These are phyloP conservation scores for Protobothrops flavoviridis DNA, from an alignment of 2,113 vertebrate genomes.

Conservation along the genomic window DNA sequence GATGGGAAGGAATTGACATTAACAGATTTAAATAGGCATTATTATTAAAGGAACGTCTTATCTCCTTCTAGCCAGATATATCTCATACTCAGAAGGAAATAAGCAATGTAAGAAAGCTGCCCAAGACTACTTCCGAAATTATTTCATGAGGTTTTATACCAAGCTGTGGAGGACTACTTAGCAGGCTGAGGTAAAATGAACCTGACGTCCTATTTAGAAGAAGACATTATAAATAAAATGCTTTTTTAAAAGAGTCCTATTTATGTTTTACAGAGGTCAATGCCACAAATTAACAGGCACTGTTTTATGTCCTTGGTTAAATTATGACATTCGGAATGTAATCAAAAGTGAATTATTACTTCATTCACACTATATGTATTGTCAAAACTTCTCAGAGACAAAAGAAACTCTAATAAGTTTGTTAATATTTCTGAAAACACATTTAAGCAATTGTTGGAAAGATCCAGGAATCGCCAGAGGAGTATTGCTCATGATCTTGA, in stretches of 20 bases:
- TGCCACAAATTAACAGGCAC: conserved; percentile 14
- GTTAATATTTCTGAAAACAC: not conserved
- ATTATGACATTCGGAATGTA: conserved; percentile 21
- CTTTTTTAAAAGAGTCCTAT: conserved; percentile 50
- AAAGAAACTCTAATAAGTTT: conserved; percentile 15
- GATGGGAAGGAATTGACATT: conserved; percentile 37
- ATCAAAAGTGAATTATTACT: conserved; percentile 13
- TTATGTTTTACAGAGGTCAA: conserved; percentile 27
- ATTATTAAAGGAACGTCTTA: conserved; percentile 25
- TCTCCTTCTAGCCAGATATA: conserved; percentile 18
- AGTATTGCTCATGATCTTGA: not conserved
- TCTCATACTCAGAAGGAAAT: conserved; percentile 28
- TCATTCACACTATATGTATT: conserved; percentile 11
- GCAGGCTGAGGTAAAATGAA: conserved; percentile 29
- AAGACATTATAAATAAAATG: conserved; percentile 35
- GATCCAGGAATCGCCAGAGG: not conserved
- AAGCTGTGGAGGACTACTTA: conserved; percentile 5
- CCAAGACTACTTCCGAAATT: conserved; percentile 27
- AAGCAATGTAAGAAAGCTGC: not conserved
- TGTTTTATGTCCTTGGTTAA: conserved; percentile 25
- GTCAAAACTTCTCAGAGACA: conserved; percentile 18
- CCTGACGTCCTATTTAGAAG: conserved; percentile 5
- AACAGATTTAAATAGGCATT: conserved; percentile 33
- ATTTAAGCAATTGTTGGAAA: conserved; percentile 2
- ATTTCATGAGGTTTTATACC: conserved; percentile 31